Evolutionary conservation across 2,797 vertebrate genomes (phyloP).

Genomic region (Pangasius larnaudii): DNA sequence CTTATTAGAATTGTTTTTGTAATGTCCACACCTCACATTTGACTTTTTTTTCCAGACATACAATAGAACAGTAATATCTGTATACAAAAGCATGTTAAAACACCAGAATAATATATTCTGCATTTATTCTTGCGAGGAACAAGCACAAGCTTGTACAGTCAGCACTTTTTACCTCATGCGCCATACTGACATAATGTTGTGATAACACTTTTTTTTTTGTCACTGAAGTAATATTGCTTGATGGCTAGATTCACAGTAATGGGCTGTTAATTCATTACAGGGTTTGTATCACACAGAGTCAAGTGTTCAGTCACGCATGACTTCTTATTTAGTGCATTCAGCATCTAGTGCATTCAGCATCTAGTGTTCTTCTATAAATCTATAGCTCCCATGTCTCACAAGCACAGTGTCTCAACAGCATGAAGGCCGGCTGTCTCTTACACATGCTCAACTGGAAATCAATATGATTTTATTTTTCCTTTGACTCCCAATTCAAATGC

Average conservation of each 20-base stretch:
- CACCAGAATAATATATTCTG: constrained; percentile 7
- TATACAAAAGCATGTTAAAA: constrained; percentile 10
- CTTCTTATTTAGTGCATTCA: constrained; percentile 78
- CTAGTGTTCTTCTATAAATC: constrained; percentile 76
- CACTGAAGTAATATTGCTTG: constrained; percentile 70
- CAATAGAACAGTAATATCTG: background rate
- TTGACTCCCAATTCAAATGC: constrained; percentile 61
- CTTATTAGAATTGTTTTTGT: background rate
- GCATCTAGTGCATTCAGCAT: constrained; percentile 82
- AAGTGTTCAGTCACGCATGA: constrained; percentile 84
- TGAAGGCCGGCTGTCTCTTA: constrained; percentile 67
- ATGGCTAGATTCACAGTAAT: constrained; percentile 75
- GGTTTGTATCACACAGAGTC: constrained; percentile 82
- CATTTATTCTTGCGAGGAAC: background rate
- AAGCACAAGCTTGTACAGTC: constrained; percentile 31
- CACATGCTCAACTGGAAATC: constrained; percentile 72
- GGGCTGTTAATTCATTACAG: constrained; percentile 82
- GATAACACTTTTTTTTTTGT: constrained; percentile 38
- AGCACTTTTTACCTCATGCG: constrained; percentile 25
- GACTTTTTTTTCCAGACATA: background rate
- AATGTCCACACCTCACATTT: background rate
- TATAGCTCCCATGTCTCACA: constrained; percentile 74
- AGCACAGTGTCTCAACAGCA: constrained; percentile 60
- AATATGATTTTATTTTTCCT: constrained; percentile 72
- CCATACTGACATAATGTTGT: constrained; percentile 39